Conservation (phyloP, 2,797 vertebrate genomes). For the Chaetodon trifasciatus region DNA sequence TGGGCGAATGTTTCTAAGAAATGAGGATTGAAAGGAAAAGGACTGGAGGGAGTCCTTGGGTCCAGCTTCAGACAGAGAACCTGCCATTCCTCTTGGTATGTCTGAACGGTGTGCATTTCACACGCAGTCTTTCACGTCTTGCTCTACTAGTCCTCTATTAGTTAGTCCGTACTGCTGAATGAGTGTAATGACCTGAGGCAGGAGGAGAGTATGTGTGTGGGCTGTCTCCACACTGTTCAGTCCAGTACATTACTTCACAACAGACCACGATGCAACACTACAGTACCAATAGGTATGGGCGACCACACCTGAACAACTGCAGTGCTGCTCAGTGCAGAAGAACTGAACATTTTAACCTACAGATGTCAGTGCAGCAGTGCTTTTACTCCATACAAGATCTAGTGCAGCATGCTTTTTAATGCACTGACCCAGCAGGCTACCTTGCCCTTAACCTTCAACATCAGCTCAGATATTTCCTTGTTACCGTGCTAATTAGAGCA, state of each 20-base stretch:
- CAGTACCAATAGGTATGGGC: not conserved
- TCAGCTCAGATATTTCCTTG: not conserved
- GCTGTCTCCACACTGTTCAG: not conserved
- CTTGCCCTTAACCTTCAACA: slow-evolving; percentile 13
- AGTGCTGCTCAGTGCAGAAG: not conserved
- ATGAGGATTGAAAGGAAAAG: slow-evolving; percentile 32
- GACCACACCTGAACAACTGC: not conserved
- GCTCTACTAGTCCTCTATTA: not conserved
- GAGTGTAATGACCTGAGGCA: not conserved
- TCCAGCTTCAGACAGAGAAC: slow-evolving; percentile 18
- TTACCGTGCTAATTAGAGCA: slow-evolving; percentile 33
- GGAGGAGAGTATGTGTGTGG: not conserved
- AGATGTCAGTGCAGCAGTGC: not conserved
- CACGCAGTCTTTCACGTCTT: not conserved
- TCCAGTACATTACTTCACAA: not conserved
- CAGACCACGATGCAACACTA: not conserved
- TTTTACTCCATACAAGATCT: not conserved
- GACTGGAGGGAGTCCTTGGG: not conserved
- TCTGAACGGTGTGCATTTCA: not conserved
- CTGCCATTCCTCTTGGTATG: not conserved
- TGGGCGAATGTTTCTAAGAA: slow-evolving; percentile 31
- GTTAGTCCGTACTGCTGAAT: not conserved
- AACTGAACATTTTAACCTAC: not conserved
- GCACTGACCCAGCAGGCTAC: not conserved
- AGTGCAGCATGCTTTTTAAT: not conserved